Percentiles rank a stretch among this genome's conserved stretches.
These are phyloP conservation scores for Marmota flaviventris DNA, from an alignment of 2,113 vertebrate species.

Conservation along the genomic window DNA sequence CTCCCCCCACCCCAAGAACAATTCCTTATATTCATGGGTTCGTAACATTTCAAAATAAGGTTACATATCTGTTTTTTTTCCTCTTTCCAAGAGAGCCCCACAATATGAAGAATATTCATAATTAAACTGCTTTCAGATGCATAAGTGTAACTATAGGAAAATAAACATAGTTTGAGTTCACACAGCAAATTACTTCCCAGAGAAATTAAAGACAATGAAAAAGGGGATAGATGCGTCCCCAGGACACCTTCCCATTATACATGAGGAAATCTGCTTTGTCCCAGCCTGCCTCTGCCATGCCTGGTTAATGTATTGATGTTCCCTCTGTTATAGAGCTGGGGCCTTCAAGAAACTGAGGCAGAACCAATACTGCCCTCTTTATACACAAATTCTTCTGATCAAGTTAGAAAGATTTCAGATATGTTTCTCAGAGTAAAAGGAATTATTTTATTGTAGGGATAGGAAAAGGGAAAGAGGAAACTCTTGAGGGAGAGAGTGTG, in stretches of 20 bases:
- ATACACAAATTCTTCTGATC: too few relatives aligned
- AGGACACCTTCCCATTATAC: neutral
- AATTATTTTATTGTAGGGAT: too few relatives aligned
- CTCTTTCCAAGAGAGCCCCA: too few relatives aligned
- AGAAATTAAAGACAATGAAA: neutral
- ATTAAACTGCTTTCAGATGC: neutral
- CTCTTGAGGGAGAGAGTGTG: too few relatives aligned
- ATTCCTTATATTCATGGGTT: neutral
- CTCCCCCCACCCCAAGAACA: neutral
- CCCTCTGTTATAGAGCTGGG: neutral
- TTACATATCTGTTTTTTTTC: neutral
- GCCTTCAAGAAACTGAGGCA: too few relatives aligned
- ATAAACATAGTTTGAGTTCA: neutral
- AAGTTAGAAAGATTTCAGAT: too few relatives aligned
- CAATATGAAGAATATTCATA: neutral
- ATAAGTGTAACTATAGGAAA: neutral
- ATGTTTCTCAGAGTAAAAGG: too few relatives aligned
- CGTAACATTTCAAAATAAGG: neutral
- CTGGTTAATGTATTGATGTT: conserved; percentile 21
- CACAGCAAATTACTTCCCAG: neutral
- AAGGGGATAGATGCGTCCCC: neutral
- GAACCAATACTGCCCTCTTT: too few relatives aligned
- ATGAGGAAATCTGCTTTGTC: neutral
- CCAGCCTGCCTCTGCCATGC: neutral
- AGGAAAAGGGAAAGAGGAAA: too few relatives aligned